Conservation (phyloP, 2,797 vertebrate species). For the Rhynchonycteris naso region DNA sequence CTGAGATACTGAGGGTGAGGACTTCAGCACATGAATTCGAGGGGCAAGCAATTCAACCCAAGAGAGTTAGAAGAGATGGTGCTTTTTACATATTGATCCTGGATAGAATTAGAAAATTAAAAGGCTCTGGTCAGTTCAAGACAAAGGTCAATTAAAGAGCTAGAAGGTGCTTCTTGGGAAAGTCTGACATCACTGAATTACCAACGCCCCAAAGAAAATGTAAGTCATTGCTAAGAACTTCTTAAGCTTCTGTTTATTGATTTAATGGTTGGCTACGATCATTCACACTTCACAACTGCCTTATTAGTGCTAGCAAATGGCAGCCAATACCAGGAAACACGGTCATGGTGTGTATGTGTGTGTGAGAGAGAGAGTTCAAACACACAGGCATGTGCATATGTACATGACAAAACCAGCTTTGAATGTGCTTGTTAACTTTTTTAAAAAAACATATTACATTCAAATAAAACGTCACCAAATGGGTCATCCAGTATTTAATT, state of each 20-base stretch:
- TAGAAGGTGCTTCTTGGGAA: background rate
- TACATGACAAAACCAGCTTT: background rate
- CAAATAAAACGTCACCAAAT: background rate
- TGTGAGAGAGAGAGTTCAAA: fast-evolving
- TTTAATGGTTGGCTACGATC: background rate
- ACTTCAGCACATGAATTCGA: background rate
- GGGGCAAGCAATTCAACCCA: background rate
- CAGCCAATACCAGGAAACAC: background rate
- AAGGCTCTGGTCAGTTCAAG: background rate
- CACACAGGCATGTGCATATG: fast-evolving
- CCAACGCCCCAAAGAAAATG: background rate
- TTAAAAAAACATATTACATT: background rate
- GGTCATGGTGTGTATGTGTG: background rate
- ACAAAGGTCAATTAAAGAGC: background rate
- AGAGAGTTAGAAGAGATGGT: background rate
- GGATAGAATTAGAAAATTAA: background rate
- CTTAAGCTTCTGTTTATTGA: background rate
- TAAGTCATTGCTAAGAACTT: background rate
- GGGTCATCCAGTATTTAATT: background rate
- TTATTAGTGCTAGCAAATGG: background rate
- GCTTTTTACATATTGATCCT: background rate
- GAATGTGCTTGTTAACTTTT: background rate
- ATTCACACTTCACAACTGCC: background rate
- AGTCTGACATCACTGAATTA: background rate
- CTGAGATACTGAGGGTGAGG: background rate